Percentiles rank a stretch among this genome's conserved stretches.
These are phyloP conservation scores for Calypte anna DNA, from an alignment of 2,113 vertebrate species.

Conservation along the genomic window DNA sequence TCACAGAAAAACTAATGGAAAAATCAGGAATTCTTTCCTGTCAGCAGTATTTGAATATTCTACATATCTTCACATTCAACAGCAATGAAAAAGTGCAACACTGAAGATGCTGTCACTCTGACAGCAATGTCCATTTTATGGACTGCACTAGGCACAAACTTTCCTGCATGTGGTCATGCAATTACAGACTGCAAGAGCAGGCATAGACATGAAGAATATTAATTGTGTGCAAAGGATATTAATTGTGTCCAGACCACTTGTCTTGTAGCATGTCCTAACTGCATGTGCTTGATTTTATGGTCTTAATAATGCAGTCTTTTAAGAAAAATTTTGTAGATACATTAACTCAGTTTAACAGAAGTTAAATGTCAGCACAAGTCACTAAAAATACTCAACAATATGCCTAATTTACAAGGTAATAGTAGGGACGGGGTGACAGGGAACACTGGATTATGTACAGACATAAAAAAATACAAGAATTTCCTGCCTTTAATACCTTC, in stretches of 20 bases:
- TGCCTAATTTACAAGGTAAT: conserved; percentile 31
- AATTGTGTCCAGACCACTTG: background rate
- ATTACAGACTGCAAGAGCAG: background rate
- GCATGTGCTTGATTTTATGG: background rate
- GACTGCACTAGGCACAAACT: background rate
- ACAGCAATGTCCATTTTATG: background rate
- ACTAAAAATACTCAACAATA: background rate
- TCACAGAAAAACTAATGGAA: fast-evolving
- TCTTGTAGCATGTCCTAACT: background rate
- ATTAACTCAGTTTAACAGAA: background rate
- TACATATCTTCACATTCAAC: background rate
- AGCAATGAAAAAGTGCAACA: background rate
- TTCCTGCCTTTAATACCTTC: conserved; percentile 63
- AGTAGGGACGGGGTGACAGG: background rate
- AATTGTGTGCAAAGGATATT: background rate
- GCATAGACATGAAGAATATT: background rate
- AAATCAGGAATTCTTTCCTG: background rate
- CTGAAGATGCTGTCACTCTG: background rate
- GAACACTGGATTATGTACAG: conserved; percentile 44
- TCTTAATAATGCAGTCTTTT: background rate
- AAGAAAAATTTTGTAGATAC: background rate
- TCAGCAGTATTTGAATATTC: background rate
- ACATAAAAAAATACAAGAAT: conserved; percentile 52
- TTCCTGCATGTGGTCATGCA: background rate
- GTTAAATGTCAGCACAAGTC: background rate